These are phyloP conservation scores for Reinhardtius hippoglossoides DNA, from an alignment of 2,113 vertebrate genomes.

Conservation along the genomic window DNA sequence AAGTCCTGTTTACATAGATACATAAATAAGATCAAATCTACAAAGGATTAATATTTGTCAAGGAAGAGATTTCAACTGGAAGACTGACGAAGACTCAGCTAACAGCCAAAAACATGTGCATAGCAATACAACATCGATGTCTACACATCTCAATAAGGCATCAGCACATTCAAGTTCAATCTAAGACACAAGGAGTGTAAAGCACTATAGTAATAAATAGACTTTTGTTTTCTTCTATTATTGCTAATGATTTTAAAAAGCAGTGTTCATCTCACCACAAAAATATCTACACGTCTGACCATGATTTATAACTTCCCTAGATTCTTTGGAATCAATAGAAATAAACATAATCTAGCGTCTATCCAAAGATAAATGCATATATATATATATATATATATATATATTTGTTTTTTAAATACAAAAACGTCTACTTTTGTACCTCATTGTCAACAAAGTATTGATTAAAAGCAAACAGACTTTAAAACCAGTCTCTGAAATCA, in stretches of 20 bases:
- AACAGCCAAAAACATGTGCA: constrained; percentile 65
- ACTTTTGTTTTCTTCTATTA: constrained; percentile 61
- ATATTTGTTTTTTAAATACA: constrained; percentile 62
- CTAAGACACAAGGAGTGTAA: constrained; percentile 78
- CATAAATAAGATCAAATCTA: constrained; percentile 66
- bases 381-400: constrained; percentile 1
- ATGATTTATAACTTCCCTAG: constrained; percentile 71
- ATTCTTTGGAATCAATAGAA: constrained; percentile 78
- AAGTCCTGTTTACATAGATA: constrained; percentile 38
- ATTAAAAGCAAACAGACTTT: constrained; percentile 70
- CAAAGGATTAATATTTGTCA: constrained; percentile 58
- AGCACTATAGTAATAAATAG: constrained; percentile 78
- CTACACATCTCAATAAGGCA: constrained; percentile 74
- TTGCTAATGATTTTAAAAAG: constrained; percentile 78
- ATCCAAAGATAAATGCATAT: constrained; percentile 66
- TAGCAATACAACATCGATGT: constrained; percentile 60
- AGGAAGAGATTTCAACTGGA: constrained; percentile 48
- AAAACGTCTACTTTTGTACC: constrained; percentile 50
- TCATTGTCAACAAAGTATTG: constrained; percentile 73
- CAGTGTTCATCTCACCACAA: constrained; percentile 66
- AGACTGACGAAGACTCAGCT: constrained; percentile 61
- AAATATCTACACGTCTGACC: constrained; percentile 59
- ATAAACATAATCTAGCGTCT: constrained; percentile 65
- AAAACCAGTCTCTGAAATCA: constrained; percentile 74
- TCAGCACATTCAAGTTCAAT: constrained; percentile 77